phyloP scores from a whole-genome alignment of 2,888 invertebrate genomes.

The Apamea sordens region DNA sequence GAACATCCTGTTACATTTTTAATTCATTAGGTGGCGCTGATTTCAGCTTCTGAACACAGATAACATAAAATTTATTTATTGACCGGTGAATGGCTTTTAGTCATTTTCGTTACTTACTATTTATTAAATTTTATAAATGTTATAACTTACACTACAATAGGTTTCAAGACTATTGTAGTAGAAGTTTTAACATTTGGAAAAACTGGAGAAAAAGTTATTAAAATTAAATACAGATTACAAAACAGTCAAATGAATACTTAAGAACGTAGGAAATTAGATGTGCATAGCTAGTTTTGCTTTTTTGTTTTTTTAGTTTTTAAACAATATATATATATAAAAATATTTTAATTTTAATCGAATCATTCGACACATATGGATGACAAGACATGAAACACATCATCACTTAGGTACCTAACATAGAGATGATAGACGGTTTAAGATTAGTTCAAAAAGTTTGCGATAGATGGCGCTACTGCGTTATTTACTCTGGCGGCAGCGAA shows the following conservation, averaged over 20 bases:
- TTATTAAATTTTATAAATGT: not conserved
- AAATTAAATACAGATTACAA: not conserved
- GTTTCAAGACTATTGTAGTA: not conserved
- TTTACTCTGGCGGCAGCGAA: not conserved
- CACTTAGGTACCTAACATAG: not conserved
- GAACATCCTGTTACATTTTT: not conserved
- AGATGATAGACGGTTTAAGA: too few species aligned
- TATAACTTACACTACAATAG: not conserved
- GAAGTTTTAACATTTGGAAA: not conserved
- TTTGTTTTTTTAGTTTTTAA: not conserved
- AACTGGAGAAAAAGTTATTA: not conserved
- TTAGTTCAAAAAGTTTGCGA: not conserved
- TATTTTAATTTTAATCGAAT: not conserved
- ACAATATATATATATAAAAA: not conserved
- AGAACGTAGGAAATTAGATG: not conserved
- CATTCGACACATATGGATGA: constrained; percentile 26
- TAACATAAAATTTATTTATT: constrained; percentile 43
- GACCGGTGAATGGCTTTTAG: constrained; percentile 46
- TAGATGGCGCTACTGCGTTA: constrained; percentile 27
- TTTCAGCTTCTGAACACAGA: constrained; percentile 41
- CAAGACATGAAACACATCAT: constrained; percentile 20
- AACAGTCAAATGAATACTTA: not conserved
- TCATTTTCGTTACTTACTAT: constrained; percentile 8
- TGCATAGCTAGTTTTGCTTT: not conserved
- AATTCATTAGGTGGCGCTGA: constrained; percentile 51